phyloP scores from a whole-genome alignment of 2,888 invertebrate genomes.

The Mystacides longicornis region DNA sequence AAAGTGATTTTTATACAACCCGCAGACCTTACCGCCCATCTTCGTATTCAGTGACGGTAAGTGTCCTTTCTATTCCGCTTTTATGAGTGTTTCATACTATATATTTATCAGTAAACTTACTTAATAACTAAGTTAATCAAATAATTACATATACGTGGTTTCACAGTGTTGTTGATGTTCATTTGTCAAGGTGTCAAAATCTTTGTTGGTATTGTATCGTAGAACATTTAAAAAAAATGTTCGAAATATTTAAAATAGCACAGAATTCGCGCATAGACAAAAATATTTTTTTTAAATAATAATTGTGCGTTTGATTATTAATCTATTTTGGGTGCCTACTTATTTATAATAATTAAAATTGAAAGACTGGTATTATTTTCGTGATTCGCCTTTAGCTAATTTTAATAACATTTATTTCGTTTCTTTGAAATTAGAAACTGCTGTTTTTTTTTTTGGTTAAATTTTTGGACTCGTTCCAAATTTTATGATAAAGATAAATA shows the following conservation, averaged over 20 bases:
- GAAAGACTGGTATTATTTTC: too few species aligned
- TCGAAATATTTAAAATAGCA: too few species aligned
- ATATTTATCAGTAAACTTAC: conserved; percentile 1
- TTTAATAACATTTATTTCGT: neutral
- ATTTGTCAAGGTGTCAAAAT: conserved; percentile 16
- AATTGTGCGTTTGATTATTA: too few species aligned
- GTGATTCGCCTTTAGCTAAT: neutral
- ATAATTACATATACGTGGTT: conserved; percentile 11
- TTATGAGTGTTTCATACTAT: conserved; percentile 11
- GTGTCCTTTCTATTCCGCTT: conserved; percentile 36
- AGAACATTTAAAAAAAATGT: too few species aligned
- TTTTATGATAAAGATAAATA: neutral
- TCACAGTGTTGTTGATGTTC: neutral
- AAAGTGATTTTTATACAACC: conserved; percentile 86
- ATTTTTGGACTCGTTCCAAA: conserved; percentile 2
- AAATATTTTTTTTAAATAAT: too few species aligned
- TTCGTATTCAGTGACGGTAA: conserved; percentile 76
- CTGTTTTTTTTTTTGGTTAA: conserved; percentile 16
- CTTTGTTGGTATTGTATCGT: conserved; percentile 23
- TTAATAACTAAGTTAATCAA: conserved; percentile 13
- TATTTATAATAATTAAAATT: neutral
- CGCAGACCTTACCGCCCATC: conserved; percentile 74
- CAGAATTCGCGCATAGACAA: too few species aligned
- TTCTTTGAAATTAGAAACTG: conserved; percentile 23
- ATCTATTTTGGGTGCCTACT: too few species aligned